A percentile compares a stretch with the other conserved stretches of the same genome.
Evolutionary conservation across 2,888 invertebrate species (phyloP).

Genomic region (Dinocampus coccinellae): DNA sequence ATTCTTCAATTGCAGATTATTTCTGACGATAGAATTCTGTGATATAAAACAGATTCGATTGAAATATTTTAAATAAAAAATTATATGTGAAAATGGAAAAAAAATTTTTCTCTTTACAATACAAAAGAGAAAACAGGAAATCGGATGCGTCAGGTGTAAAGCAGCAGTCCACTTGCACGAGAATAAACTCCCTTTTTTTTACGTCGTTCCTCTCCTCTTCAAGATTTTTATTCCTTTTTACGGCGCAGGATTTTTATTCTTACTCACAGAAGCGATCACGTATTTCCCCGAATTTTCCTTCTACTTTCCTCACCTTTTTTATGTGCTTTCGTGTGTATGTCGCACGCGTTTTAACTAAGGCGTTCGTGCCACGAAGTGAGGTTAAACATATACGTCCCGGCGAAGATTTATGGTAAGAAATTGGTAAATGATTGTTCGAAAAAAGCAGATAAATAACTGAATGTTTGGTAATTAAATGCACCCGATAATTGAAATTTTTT

Average conservation of each 20-base stretch:
- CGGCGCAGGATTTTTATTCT: background rate
- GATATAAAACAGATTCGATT: no score
- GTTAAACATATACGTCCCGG: background rate
- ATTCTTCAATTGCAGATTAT: background rate
- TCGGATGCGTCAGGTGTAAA: constrained; percentile 1
- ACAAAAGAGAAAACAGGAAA: background rate
- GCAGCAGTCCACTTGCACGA: constrained; percentile 1
- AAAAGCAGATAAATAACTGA: background rate
- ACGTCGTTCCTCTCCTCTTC: background rate
- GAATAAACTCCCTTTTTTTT: background rate
- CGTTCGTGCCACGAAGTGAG: background rate
- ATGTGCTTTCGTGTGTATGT: background rate
- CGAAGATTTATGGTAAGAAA: background rate
- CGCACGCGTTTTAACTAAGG: background rate
- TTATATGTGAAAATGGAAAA: background rate
- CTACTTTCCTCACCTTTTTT: background rate
- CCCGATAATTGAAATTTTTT: background rate
- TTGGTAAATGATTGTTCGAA: background rate
- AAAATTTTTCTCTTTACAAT: background rate
- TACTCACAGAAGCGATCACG: background rate
- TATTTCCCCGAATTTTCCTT: background rate
- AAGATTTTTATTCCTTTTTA: background rate
- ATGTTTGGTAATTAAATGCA: background rate
- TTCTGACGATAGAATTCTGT: background rate
- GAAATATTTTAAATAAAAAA: background rate